phyloP scores from a whole-genome alignment of 1,140 invertebrate genomes.

The Bombus soroeensis region DNA sequence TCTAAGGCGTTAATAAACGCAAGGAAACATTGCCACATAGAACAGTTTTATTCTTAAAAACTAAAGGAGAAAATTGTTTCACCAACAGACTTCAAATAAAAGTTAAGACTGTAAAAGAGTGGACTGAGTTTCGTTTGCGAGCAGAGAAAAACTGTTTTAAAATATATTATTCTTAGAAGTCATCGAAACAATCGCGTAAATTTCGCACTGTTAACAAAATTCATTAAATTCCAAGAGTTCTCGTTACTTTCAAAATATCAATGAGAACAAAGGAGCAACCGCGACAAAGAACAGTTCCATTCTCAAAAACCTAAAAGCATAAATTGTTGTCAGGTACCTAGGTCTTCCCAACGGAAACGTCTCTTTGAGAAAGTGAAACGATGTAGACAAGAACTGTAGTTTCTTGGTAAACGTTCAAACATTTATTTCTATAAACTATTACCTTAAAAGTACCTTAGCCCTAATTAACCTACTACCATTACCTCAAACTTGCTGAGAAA shows the following conservation, averaged over 20 bases:
- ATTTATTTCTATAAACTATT: not conserved
- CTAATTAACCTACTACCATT: not conserved
- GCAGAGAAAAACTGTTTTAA: too few species aligned
- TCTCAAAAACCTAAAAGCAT: not conserved
- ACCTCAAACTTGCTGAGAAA: not conserved
- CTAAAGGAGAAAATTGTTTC: not conserved
- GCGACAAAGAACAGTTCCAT: not conserved
- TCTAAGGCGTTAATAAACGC: not conserved
- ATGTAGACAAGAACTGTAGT: too few species aligned
- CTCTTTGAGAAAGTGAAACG: too few species aligned
- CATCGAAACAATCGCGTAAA: not conserved
- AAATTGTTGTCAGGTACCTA: not conserved
- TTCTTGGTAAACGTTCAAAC: not conserved
- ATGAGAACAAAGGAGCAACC: not conserved
- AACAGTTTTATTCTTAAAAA: not conserved
- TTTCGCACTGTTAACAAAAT: not conserved
- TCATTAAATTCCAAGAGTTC: not conserved
- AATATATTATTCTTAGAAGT: not conserved
- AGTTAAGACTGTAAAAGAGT: not conserved
- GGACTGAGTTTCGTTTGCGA: not conserved
- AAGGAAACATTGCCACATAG: not conserved
- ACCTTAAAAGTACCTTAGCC: too few species aligned
- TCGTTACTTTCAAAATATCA: not conserved
- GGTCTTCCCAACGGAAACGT: too few species aligned
- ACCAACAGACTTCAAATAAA: not conserved